Percentiles rank a stretch among this genome's conserved stretches.
Evolutionary conservation across 2,888 invertebrate species (phyloP).

Genomic region (Diarsia dahlii): DNA sequence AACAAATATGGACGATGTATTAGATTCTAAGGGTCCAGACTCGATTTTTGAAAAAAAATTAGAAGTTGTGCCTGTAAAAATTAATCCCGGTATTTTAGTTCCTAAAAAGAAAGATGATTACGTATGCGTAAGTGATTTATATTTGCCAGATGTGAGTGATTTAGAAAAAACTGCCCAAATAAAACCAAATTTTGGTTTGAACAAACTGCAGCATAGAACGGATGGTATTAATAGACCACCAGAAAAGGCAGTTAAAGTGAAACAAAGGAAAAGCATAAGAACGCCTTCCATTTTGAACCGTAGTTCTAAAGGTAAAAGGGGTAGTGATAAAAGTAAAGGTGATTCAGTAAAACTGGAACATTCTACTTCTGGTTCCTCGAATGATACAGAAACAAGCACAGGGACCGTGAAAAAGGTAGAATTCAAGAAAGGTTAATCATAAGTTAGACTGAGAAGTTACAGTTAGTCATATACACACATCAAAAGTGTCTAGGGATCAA

Average conservation of each 20-base stretch:
- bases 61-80: slow-evolving; percentile 87
- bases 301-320: slow-evolving; percentile 75
- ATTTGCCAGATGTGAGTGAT: slow-evolving; percentile 81
- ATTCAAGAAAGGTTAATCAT: slow-evolving; percentile 71
- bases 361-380: slow-evolving; percentile 91
- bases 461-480: slow-evolving; percentile 14
- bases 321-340: slow-evolving; percentile 72
- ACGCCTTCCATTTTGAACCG: slow-evolving; percentile 79
- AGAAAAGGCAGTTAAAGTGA: slow-evolving; percentile 85
- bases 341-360: slow-evolving; percentile 83
- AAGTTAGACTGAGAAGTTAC: slow-evolving; percentile 42
- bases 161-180: slow-evolving; percentile 86
- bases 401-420: slow-evolving; percentile 86
- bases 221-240: slow-evolving; percentile 86
- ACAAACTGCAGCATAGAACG: slow-evolving; percentile 84
- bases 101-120: slow-evolving; percentile 83
- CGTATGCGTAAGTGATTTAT: slow-evolving; percentile 83
- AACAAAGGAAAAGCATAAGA: slow-evolving; percentile 80
- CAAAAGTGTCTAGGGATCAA: too few species aligned
- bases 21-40: slow-evolving; percentile 87
- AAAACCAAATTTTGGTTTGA: slow-evolving; percentile 85
- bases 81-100: slow-evolving; percentile 77
- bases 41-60: slow-evolving; percentile 83
- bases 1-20: slow-evolving; percentile 78
- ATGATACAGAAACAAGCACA: slow-evolving; percentile 89